These are phyloP conservation scores for Leguminivora glycinivorella DNA, from an alignment of 1,140 invertebrate species.

Conservation along the genomic window DNA sequence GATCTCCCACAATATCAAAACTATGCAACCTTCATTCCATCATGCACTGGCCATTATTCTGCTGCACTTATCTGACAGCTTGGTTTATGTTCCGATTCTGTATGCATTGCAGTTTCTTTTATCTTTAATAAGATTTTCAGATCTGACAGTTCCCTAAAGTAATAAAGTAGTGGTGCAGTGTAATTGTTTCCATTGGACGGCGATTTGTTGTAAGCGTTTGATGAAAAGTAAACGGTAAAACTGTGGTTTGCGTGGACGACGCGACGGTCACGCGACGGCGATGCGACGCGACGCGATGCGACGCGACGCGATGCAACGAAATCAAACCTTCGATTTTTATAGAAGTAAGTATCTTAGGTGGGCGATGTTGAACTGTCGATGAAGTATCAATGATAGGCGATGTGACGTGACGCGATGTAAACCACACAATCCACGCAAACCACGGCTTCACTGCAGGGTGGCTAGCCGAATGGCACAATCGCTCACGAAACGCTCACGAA, in stretches of 20 bases:
- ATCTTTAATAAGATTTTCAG: constrained; percentile 74
- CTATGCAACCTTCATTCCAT: constrained; percentile 30
- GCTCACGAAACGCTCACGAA: too few species aligned
- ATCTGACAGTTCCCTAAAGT: constrained; percentile 66
- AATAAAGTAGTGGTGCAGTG: constrained; percentile 66
- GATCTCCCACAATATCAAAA: constrained; percentile 13
- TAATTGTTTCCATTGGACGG: constrained; percentile 45
- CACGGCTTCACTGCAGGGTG: too few species aligned
- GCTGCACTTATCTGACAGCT: constrained; percentile 40
- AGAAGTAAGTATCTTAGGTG: too few species aligned
- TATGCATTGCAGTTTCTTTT: constrained; percentile 73
- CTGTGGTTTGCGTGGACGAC: not conserved
- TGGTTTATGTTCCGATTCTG: constrained; percentile 47
- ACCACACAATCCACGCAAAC: too few species aligned
- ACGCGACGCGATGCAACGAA: too few species aligned
- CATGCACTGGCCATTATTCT: constrained; percentile 39
- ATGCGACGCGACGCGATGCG: too few species aligned
- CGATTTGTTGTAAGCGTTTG: not conserved
- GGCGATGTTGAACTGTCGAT: too few species aligned
- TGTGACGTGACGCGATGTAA: too few species aligned
- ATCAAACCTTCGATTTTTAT: too few species aligned
- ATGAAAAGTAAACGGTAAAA: not conserved
- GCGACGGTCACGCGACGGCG: too few species aligned
- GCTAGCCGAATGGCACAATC: too few species aligned
- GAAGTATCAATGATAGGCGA: too few species aligned